Evolutionary conservation across 2,797 vertebrate species (phyloP).

Genomic region (Acomys russatus): DNA sequence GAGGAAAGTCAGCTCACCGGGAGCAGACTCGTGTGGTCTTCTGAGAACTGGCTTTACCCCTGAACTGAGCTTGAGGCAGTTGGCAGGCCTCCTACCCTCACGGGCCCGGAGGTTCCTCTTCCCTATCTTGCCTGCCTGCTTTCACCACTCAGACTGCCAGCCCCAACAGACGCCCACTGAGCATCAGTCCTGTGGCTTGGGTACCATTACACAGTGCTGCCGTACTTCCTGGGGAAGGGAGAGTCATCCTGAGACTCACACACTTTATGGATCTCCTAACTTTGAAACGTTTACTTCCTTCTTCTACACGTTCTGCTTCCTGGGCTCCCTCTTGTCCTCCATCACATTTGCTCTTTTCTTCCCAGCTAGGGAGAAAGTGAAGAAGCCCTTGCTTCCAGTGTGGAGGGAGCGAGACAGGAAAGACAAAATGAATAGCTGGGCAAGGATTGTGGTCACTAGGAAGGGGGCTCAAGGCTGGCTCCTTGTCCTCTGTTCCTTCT

Average conservation of each 20-base stretch:
- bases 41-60: background rate
- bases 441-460: background rate
- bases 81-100: background rate
- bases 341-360: background rate
- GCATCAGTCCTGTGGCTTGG: background rate
- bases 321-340: background rate
- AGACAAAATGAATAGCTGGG: background rate
- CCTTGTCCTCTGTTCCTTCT: background rate
- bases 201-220: background rate
- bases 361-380: background rate
- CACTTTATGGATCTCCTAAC: slow-evolving; percentile 8
- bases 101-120: background rate
- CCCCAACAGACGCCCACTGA: slow-evolving; percentile 37
- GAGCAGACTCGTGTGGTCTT: background rate
- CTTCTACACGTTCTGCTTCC: background rate
- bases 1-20: background rate
- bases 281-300: slow-evolving; percentile 41
- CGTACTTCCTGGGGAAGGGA: background rate
- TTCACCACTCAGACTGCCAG: slow-evolving; percentile 5
- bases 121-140: background rate
- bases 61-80: background rate
- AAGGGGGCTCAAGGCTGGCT: background rate
- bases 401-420: background rate
- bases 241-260: background rate
- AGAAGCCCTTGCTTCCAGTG: background rate